Base-by-base conservation (phyloP, 2,797 vertebrate genomes). In the Pseudomugil gertrudae region DNA sequence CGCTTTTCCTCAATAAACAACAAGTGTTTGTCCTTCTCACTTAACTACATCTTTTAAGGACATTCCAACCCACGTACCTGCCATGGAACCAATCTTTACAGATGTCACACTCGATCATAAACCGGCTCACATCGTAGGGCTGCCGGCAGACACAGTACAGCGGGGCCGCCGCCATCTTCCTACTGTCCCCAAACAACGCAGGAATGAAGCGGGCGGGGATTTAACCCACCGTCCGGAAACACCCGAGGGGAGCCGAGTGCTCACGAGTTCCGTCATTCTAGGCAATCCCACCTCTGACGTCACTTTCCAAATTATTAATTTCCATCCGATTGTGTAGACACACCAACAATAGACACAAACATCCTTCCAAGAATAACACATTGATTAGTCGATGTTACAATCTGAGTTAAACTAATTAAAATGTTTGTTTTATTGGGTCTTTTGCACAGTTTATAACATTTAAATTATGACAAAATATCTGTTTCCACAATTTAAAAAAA, bases 61-160 rank as follows among this genome's bases (percentile, higher is more conserved):
- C 70, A 13, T 19, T 1, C 23, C 59, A 64, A 24, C 66, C 77
- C 13, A 83, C 94, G 60, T 93, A 98, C 97, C 96, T 97, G 95
- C 97, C 96, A 83, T 98, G 97, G 90, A 98, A 98, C 97, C 97
- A 98, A 94, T 98, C 97, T 90, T 98, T 98, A 94, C 97, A 98
- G 84, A 95, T 94, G 91, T 98, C 96, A 88, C 97, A 98, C 88
- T 98, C 96, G 91, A 98, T 98, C 97, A 98, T 98, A 91, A 98
- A 98, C 94, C 96, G 96, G 94, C 89, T 97, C 90, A 98, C 96
- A 81, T 98, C 96, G 93, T 98, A 98, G 60, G 96, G 95, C 93
- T 98, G 96, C 94, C 96, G 96, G 95, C 97, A 98, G 91, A 98
- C 95, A 92, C 97, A 98, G 93, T 98, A 98, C 89, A 98, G 95